Base-by-base conservation (phyloP, 2,113 vertebrate genomes). In the Trogon melanurus region DNA sequence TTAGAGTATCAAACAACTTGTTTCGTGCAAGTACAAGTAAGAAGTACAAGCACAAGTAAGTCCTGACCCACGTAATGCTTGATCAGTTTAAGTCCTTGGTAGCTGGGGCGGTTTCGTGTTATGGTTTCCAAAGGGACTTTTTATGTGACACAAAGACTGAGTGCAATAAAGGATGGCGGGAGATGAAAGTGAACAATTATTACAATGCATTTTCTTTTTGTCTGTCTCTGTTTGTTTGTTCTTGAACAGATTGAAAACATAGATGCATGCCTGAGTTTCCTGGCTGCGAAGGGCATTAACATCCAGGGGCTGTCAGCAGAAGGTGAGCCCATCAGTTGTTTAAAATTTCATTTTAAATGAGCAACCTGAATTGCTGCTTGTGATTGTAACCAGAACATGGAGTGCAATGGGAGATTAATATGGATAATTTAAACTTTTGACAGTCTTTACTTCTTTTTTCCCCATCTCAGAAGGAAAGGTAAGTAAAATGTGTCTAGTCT, bases 261-360 rank as follows among this genome's bases (percentile, higher is more conserved):
- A 94, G 99, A 99, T 85, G 98, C 98, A 27, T 99, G 99, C 97
- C 98, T 99, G 98, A 99, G 98, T 98, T 99, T 99, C 98, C 98
- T 99, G 98, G 99, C 99, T 98, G 99, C 99, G 45, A 99, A 99
- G 98, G 99, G 99, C 94, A 99, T 99, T 95, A 99, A 99, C 98
- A 99, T 99, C 98, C 99, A 99, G 98, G 99, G 99, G 89, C 98
- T 99, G 97, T 99, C 99, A 97, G 98, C 99, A 71, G 99, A 99
- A 98, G 99, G 99, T 99, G 97, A 99, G 98, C 97, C 65, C 56
- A 72, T 4, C 8, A 2, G 41, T 74, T 23, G 38, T 58, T 81
- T 23, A 30, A 82, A 47, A n/a, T 73, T 72, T 71, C 57, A 11
- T 91, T 87, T 90, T 38, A 57, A 86, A 56, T 18, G 20, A 72